These are phyloP conservation scores for Adelges cooleyi DNA, from an alignment of 1,140 invertebrate species.

Conservation along the genomic window DNA sequence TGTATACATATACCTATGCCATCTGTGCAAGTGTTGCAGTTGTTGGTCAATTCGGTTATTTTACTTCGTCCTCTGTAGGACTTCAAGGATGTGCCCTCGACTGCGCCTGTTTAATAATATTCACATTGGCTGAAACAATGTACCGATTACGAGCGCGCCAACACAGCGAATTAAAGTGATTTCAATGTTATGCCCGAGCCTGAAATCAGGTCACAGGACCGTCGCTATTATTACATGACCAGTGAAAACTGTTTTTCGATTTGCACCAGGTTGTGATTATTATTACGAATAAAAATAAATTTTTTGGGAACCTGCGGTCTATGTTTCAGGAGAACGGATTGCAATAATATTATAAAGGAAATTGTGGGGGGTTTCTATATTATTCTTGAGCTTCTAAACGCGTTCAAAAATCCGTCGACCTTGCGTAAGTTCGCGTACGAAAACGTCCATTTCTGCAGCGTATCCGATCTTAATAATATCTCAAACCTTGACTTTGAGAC, in stretches of 20 bases:
- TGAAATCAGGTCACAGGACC: constrained; percentile 1
- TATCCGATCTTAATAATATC: neutral
- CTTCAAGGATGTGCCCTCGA: constrained; percentile 26
- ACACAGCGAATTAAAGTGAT: neutral
- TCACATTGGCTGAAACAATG: constrained; percentile 7
- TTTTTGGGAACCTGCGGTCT: too few relatives aligned
- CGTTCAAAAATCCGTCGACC: too few relatives aligned
- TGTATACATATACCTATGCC: too few relatives aligned
- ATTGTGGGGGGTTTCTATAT: too few relatives aligned
- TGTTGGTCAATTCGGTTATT: neutral
- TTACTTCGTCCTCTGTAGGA: neutral
- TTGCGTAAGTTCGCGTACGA: neutral
- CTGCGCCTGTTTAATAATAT: neutral
- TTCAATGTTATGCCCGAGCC: constrained; percentile 3
- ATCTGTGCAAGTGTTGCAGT: too few relatives aligned
- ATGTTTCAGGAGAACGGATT: too few relatives aligned
- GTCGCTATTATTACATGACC: too few relatives aligned
- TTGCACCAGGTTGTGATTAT: too few relatives aligned
- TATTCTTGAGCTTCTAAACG: too few relatives aligned
- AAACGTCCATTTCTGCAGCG: constrained; percentile 2
- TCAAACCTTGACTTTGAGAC: constrained; percentile 16
- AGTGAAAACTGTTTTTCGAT: too few relatives aligned
- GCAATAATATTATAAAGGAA: too few relatives aligned
- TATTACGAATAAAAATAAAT: too few relatives aligned
- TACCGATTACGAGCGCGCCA: neutral